Evolutionary conservation across 2,888 invertebrate genomes (phyloP).

Genomic region (Perithous albicinctus): DNA sequence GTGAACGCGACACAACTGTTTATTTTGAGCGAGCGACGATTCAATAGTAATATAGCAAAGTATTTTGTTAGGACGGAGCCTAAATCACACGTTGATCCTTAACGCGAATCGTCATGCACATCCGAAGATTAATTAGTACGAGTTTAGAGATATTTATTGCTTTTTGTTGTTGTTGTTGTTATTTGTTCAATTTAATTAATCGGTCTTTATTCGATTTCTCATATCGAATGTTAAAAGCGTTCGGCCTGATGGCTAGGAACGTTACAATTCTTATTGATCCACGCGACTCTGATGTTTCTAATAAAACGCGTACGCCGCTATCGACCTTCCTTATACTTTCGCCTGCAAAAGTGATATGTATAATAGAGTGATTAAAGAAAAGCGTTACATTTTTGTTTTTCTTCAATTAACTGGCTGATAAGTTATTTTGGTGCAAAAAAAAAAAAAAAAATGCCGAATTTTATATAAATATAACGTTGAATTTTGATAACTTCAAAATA

Average conservation of each 20-base stretch:
- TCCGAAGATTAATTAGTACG: constrained; percentile 45
- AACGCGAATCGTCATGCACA: constrained; percentile 56
- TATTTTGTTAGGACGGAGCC: constrained; percentile 60
- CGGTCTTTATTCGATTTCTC: constrained; percentile 12
- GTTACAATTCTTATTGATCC: constrained; percentile 16
- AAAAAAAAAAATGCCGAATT: no score
- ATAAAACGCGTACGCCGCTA: constrained; percentile 16
- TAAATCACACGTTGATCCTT: constrained; percentile 51
- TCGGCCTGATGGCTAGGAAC: constrained; percentile 16
- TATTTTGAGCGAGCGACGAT: constrained; percentile 69
- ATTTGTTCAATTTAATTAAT: neutral
- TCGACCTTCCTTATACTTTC: constrained; percentile 66
- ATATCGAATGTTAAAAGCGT: constrained; percentile 38
- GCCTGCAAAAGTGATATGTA: constrained; percentile 71
- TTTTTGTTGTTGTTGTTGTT: neutral
- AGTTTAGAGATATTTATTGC: constrained; percentile 25
- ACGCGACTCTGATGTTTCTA: constrained; percentile 3
- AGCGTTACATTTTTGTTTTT: no score
- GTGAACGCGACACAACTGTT: constrained; percentile 68
- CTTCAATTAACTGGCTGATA: no score
- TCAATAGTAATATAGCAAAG: constrained; percentile 58
- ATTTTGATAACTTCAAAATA: no score
- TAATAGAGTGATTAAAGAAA: no score
- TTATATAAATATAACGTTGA: no score
- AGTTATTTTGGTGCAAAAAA: no score